Evolutionary conservation across 64 coral and sea anemone species (phyloP), one percentile per base, ranked within the genome.

Genomic region (Pocillopora damicornis): DNA sequence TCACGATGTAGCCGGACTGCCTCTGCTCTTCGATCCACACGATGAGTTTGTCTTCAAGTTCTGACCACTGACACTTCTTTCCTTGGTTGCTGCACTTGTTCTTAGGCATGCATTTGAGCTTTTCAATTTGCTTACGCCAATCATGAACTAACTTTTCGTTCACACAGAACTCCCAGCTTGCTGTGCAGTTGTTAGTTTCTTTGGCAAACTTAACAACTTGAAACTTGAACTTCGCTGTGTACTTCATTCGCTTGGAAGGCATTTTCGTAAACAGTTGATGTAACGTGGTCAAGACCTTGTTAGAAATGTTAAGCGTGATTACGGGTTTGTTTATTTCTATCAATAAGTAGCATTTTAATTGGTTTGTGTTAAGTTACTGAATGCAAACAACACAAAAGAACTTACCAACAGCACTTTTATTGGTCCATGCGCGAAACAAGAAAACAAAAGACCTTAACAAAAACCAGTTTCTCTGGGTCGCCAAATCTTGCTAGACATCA

Each of bases 141-240:
- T 91, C 81, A 14, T 23, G 18, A 13, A 91, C 81, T 7, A 86
- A 69, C 64, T 91, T 91, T 87, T 91, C 73, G 51, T 76, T 91
- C 9, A 91, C 90, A 25, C 75, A 51, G 78, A 74, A 87, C 6
- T 82, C 75, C 36, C 76, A 15, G 38, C 75, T 58, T 60, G 83
- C 90, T 37, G 82, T 66, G 36, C 56, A 80, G 35, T 87, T 92
- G 64, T 87, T 92, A 22, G 60, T 66, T 25, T 76, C 81, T 25
- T 61, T 26, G 1, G 80, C 80, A 64, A 86, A 91, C 60, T 80
- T 83, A 6, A 88, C 58, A 57, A 88, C 82, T 61, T 87, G 65
- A 12, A 92, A 76, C 67, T 87, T 92, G 25, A 74, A 92, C 58
- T 66, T 79, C 0, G 91, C 79, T 11, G 78, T 35, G 22, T 89